phyloP scores from a whole-genome alignment of 2,113 vertebrate species.

The Gopherus evgoodei region DNA sequence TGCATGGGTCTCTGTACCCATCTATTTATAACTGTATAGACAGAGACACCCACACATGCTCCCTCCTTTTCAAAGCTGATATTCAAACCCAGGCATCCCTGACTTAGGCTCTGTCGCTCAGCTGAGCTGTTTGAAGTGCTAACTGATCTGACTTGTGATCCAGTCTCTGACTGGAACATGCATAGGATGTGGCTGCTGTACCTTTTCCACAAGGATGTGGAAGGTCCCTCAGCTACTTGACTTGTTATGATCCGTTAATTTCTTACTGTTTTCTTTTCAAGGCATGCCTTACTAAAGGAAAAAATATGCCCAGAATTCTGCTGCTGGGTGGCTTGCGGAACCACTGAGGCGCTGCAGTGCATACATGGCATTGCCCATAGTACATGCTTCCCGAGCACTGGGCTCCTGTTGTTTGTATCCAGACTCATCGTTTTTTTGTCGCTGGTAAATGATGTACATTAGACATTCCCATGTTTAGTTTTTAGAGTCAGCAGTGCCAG shows the following conservation, averaged over 20 bases:
- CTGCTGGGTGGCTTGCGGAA: not conserved
- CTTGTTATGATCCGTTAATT: constrained; percentile 22
- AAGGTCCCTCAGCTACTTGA: constrained; percentile 10
- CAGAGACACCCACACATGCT: not conserved
- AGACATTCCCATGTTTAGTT: not conserved
- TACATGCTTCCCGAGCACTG: not conserved
- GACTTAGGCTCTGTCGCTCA: constrained; percentile 55
- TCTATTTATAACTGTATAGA: not conserved
- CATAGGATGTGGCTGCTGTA: constrained; percentile 4
- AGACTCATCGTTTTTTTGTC: not conserved
- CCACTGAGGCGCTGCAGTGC: not conserved
- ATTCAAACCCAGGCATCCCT: constrained; percentile 17
- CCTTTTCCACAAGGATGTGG: constrained; percentile 6
- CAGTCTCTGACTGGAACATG: constrained; percentile 28
- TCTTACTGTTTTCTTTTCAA: constrained; percentile 4
- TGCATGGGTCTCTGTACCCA: not conserved
- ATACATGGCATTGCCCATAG: not conserved
- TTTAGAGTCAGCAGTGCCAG: not conserved
- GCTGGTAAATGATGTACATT: not conserved
- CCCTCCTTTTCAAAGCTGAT: constrained; percentile 16
- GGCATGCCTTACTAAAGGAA: not conserved
- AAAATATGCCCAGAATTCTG: constrained; percentile 2
- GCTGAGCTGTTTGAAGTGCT: constrained; percentile 61
- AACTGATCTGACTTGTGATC: constrained; percentile 57
- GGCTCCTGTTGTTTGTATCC: not conserved